Base-by-base conservation (phyloP, 2,113 vertebrate genomes). In the Lepus europaeus region DNA sequence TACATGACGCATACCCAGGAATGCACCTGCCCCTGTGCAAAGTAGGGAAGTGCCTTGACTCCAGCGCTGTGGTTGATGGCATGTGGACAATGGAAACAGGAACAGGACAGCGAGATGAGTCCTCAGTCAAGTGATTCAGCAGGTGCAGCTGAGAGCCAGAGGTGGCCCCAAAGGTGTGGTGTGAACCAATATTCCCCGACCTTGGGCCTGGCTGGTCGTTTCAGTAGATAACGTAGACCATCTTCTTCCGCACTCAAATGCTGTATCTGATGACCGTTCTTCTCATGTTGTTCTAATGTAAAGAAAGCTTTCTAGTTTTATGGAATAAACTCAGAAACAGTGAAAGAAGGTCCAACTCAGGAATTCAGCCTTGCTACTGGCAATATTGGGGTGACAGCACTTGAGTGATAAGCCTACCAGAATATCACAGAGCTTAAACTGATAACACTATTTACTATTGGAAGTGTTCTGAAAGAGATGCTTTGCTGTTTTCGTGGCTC, bases 391-490 rank as follows among this genome's bases (percentile, higher is more conserved):
- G n/a, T 89, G 72, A 66, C 20, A 49, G 14, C 19, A 83, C 17
- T 8, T 25, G 20, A 66, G 61, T 1, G 5, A 51, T 25, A 39
- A 53, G 20, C 59, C 16, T 20, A 12, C 72, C 5, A 20, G 80
- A 19, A 0, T 6, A 19, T 51, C 89, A 74, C 20, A 27, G 72
- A 51, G 10, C 33, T 85, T 64, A 25, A 11, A 39, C 8, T 11
- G 31, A 70, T 72, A 51, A 25, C 17, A 61, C 74, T 51, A n/a
- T 66, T 70, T 66, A 69, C 17, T 59, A 66, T n/a, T 87, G 81
- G 89, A 82, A 89, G 27, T 73, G 36, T 89, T 83, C 69, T 56
- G 61, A 64, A 56, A 82, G 74, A 86, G 69, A 36, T 20, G 31
- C 29, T 73, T 90, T 84, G 29, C 17, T 59, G 16, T 31, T n/a